Evolutionary conservation across 2,888 invertebrate genomes (phyloP).

Genomic region (Rotaria socialis): DNA sequence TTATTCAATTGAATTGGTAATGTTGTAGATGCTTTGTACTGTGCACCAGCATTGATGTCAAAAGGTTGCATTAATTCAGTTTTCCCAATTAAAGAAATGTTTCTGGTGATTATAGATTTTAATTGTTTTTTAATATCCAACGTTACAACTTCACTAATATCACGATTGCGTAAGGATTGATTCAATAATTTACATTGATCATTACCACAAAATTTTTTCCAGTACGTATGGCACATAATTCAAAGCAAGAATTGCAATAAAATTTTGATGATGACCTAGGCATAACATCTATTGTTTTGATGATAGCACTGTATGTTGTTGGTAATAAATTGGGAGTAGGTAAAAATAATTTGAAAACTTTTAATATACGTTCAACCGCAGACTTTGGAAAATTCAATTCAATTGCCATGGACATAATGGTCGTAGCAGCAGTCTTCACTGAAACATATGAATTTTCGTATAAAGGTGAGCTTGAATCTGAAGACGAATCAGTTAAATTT

Average conservation of each 20-base stretch:
- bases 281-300: background rate
- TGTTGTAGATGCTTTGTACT: background rate
- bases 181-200: background rate
- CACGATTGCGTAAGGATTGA: background rate
- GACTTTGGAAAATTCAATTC: background rate
- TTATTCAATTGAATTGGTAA: background rate
- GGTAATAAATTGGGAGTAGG: background rate
- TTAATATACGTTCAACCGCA: background rate
- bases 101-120: background rate
- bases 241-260: background rate
- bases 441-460: background rate
- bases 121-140: background rate
- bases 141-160: background rate
- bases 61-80: background rate
- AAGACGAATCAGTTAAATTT: background rate
- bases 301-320: background rate
- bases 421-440: background rate
- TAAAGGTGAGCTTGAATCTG: background rate
- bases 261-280: background rate
- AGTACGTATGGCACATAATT: background rate
- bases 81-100: background rate
- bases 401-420: background rate
- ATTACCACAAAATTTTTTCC: background rate
- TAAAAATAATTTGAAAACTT: background rate
- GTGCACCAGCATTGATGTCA: background rate